phyloP scores from a whole-genome alignment of 2,797 vertebrate genomes.

The Prunella strophiata region DNA sequence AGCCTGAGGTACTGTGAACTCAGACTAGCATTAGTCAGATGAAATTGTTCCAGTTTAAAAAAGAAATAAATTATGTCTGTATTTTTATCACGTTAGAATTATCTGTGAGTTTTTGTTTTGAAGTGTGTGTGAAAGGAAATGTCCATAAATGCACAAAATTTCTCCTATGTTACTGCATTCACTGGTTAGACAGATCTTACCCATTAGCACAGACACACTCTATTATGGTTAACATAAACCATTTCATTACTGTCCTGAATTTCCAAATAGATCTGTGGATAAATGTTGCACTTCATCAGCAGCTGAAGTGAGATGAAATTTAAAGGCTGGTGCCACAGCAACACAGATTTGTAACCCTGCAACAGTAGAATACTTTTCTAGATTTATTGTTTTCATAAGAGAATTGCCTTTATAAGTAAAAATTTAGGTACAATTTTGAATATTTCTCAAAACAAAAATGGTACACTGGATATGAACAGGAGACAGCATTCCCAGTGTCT shows the following conservation, averaged over 20 bases:
- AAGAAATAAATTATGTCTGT: not conserved
- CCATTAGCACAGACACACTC: not conserved
- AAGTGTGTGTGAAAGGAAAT: not conserved
- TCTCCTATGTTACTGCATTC: not conserved
- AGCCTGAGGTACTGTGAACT: not conserved
- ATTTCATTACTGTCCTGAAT: slow-evolving; percentile 24
- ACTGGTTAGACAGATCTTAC: not conserved
- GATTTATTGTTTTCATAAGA: not conserved
- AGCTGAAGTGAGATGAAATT: not conserved
- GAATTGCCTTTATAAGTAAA: not conserved
- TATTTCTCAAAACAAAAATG: not conserved
- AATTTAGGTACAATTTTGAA: not conserved
- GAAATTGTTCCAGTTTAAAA: not conserved
- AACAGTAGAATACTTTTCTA: not conserved
- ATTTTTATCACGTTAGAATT: not conserved
- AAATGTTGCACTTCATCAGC: not conserved
- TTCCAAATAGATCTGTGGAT: not conserved
- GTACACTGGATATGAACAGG: not conserved
- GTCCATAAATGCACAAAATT: not conserved
- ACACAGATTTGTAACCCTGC: not conserved
- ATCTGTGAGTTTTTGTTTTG: not conserved
- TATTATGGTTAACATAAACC: not conserved
- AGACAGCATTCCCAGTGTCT: not conserved
- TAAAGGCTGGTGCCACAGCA: not conserved
- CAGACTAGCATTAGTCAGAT: not conserved